Evolutionary conservation across 2,113 vertebrate genomes (phyloP).

Genomic region (Atherinomorus stipes): DNA sequence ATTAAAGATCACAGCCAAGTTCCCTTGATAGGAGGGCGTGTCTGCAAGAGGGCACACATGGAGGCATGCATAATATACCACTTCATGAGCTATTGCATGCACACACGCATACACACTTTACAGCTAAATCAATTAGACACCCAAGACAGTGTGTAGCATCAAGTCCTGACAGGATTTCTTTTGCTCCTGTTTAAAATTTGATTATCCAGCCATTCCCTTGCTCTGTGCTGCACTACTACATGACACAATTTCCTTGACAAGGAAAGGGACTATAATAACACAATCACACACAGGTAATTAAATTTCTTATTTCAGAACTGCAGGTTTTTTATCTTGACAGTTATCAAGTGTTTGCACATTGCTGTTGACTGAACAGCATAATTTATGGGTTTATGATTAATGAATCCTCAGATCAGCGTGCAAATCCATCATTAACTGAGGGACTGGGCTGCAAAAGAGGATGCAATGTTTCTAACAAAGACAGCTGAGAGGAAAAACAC

Average conservation of each 20-base stretch:
- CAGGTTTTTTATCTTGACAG: conserved; percentile 49
- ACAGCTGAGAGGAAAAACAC: conserved; percentile 10
- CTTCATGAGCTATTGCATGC: conserved; percentile 7
- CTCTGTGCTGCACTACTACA: conserved; percentile 32
- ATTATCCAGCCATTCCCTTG: conserved; percentile 50
- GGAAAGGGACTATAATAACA: conserved; percentile 13
- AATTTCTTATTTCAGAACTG: conserved; percentile 57
- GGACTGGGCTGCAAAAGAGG: conserved; percentile 9
- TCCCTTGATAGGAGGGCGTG: conserved; percentile 53
- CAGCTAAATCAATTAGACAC: conserved; percentile 67
- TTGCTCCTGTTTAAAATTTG: conserved; percentile 68
- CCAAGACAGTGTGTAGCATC: conserved; percentile 49
- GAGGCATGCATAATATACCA: conserved; percentile 49
- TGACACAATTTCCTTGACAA: conserved; percentile 45
- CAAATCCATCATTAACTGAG: conserved; percentile 47
- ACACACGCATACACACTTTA: conserved; percentile 19
- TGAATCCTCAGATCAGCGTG: conserved; percentile 48
- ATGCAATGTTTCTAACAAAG: not conserved
- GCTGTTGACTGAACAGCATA: conserved; percentile 42
- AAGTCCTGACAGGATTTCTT: conserved; percentile 61
- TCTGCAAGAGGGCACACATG: conserved; percentile 11
- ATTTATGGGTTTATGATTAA: conserved; percentile 65
- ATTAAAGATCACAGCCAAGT: conserved; percentile 76
- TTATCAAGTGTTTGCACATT: conserved; percentile 53
- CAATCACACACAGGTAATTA: conserved; percentile 58